Percentiles rank a stretch among this genome's conserved stretches.
phyloP scores from a whole-genome alignment of 2,797 vertebrate species.

The Fringilla coelebs region DNA sequence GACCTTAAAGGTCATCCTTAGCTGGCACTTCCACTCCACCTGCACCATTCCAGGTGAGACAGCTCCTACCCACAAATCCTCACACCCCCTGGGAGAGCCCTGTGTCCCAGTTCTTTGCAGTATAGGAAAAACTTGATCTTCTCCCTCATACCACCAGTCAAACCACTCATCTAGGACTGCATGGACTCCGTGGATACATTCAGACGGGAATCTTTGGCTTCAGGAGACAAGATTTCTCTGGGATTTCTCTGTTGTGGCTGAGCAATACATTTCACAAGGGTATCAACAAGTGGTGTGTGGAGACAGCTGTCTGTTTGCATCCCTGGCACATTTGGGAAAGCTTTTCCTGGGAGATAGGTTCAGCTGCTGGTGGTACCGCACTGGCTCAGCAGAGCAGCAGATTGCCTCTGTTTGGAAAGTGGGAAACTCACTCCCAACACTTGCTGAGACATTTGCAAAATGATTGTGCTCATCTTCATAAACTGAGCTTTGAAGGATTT shows the following conservation, averaged over 20 bases:
- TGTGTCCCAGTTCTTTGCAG: neutral
- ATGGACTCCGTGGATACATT: neutral
- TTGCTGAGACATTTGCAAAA: neutral
- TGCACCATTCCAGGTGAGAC: neutral
- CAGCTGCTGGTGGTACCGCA: neutral
- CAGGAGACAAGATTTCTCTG: neutral
- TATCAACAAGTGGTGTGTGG: neutral
- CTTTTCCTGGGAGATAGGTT: neutral
- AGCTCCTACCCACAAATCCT: neutral
- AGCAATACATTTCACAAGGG: neutral
- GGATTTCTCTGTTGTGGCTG: neutral
- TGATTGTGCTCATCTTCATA: neutral
- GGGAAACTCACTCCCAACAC: neutral
- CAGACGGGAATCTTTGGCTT: neutral
- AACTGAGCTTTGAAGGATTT: neutral
- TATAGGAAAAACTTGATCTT: neutral
- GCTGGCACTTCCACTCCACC: neutral
- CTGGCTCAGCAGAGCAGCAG: slow-evolving; percentile 3
- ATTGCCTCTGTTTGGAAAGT: slow-evolving; percentile 18
- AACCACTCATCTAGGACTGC: neutral
- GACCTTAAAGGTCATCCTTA: neutral
- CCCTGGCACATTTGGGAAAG: neutral
- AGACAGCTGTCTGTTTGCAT: neutral
- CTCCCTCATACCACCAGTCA: neutral
- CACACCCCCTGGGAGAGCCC: neutral